Evolutionary conservation across 2,113 vertebrate genomes (phyloP).

Genomic region (Meles meles): DNA sequence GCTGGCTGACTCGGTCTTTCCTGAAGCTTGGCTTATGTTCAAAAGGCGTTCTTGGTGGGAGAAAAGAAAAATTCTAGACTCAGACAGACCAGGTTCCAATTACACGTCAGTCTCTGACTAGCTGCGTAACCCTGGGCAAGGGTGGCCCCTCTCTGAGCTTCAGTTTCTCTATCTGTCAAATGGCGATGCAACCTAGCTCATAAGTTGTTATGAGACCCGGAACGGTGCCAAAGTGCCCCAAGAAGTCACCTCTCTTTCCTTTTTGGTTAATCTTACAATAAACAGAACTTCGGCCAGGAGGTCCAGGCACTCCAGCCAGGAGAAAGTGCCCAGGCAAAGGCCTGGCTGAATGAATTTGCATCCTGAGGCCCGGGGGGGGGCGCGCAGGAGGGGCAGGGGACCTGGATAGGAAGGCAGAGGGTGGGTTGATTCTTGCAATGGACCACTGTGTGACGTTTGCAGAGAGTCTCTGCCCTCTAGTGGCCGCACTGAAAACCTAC

Average conservation of each 20-base stretch:
- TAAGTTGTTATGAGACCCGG: neutral
- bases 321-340: neutral
- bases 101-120: neutral
- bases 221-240: neutral
- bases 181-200: neutral
- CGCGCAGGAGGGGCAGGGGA: neutral
- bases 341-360: neutral
- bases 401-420: no score
- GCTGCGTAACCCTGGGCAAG: neutral
- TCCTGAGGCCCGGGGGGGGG: neutral
- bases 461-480: neutral
- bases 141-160: neutral
- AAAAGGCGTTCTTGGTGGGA: neutral
- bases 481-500: neutral
- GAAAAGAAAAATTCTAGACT: neutral
- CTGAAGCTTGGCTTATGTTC: neutral
- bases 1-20: neutral
- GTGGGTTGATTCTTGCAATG: neutral
- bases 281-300: neutral
- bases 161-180: neutral
- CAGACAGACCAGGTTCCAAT: neutral
- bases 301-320: neutral
- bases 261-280: neutral
- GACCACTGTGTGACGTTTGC: rapidly evolving
- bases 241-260: neutral